A percentile compares a stretch with the other conserved stretches of the same genome.
These are phyloP conservation scores for Pelobates fuscus DNA, from an alignment of 2,113 vertebrate genomes.

Conservation along the genomic window DNA sequence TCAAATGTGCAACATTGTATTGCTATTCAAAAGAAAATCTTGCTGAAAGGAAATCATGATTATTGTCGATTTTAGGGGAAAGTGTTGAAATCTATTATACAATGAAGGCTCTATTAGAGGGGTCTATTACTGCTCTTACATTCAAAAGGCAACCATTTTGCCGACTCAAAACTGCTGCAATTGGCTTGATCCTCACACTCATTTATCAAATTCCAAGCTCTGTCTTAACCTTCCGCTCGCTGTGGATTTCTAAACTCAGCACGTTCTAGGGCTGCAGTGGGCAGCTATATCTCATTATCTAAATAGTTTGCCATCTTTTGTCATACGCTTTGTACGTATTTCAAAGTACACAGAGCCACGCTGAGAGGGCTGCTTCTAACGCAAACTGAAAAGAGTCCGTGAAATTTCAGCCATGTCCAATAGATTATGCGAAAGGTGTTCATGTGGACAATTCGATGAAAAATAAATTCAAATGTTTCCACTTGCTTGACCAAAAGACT, in stretches of 20 bases:
- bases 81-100: conserved; percentile 43
- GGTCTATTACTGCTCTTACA: conserved; percentile 36
- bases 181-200: neutral
- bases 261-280: neutral
- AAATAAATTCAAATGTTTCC: neutral
- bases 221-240: neutral
- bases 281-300: neutral
- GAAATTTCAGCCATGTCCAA: neutral
- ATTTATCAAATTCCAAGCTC: neutral
- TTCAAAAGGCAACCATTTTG: conserved; percentile 29
- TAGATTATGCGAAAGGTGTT: neutral
- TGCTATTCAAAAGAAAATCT: too few relatives aligned
- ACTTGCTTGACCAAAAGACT: too few relatives aligned
- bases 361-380: neutral
- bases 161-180: neutral
- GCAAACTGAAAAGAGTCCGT: neutral
- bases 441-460: neutral
- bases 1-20: too few relatives aligned
- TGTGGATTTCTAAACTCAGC: fast-evolving
- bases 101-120: conserved; percentile 34
- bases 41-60: conserved; percentile 34
- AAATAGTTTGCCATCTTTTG: fast-evolving
- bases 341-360: fast-evolving
- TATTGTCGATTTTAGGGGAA: conserved; percentile 26
- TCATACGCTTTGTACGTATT: neutral